Conservation (phyloP, 2,797 vertebrate genomes). For the Sebastes cheni region DNA sequence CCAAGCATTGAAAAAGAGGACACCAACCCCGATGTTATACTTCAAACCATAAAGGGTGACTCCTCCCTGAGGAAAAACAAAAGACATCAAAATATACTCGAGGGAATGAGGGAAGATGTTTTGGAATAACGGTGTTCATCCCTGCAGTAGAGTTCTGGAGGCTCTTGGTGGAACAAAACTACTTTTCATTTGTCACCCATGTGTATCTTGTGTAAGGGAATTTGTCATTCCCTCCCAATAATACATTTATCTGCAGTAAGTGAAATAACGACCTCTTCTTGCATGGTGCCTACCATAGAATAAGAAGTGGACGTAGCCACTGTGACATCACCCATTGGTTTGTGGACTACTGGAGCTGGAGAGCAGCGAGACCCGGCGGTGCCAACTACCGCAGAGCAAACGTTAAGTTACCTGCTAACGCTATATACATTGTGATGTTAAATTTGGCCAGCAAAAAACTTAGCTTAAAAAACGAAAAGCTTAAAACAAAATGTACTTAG, state of each 20-base stretch:
- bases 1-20: conserved; percentile 86
- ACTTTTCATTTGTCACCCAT: too few relatives aligned
- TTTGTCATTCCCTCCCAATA: background rate
- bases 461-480: too few relatives aligned
- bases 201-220: too few relatives aligned
- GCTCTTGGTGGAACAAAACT: background rate
- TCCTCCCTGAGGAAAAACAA: conserved; percentile 71
- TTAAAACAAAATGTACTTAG: background rate
- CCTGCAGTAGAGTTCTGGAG: background rate
- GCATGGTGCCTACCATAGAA: background rate
- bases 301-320: background rate
- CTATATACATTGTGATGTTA: background rate
- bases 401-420: background rate
- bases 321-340: background rate
- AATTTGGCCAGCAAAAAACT: background rate
- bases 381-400: background rate
- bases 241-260: background rate
- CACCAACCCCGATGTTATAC: conserved; percentile 81
- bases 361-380: background rate
- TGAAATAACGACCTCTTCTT: background rate
- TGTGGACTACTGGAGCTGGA: background rate
- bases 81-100: background rate
- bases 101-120: background rate
- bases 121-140: background rate
- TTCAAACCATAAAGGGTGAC: conserved; percentile 81